Percentiles rank a stretch among this genome's conserved stretches.
Conservation (phyloP, 2,113 vertebrate genomes). For the Ceyx melanurus region DNA sequence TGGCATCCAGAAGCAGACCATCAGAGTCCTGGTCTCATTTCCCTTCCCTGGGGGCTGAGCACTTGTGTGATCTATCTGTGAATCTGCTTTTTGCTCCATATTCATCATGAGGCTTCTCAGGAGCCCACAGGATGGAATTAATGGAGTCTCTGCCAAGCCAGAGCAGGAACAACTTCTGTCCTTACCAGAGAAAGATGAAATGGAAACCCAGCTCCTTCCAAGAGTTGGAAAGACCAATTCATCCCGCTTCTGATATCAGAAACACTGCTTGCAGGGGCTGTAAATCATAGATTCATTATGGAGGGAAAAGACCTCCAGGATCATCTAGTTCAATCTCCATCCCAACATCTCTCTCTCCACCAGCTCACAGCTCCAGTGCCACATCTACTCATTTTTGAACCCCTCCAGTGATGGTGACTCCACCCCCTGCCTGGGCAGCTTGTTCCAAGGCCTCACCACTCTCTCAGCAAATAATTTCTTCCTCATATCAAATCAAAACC, state of each 20-base stretch:
- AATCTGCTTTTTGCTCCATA: not conserved
- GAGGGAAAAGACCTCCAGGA: too few species aligned
- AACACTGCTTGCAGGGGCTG: not conserved
- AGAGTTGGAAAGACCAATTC: not conserved
- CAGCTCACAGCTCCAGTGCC: too few species aligned
- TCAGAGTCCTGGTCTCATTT: not conserved
- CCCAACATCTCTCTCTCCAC: too few species aligned
- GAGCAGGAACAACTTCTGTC: not conserved
- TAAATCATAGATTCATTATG: too few species aligned
- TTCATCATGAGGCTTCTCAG: not conserved
- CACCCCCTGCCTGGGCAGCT: too few species aligned
- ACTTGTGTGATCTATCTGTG: not conserved
- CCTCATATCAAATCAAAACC: too few species aligned
- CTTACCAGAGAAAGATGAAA: not conserved
- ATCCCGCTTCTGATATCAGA: not conserved
- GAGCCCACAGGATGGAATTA: not conserved
- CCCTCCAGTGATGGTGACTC: too few species aligned
- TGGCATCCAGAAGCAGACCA: not conserved
- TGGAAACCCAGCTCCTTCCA: not conserved
- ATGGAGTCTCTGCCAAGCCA: not conserved
- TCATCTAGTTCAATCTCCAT: too few species aligned
- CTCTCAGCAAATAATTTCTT: too few species aligned
- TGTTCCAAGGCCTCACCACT: too few species aligned
- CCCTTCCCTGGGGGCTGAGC: not conserved
- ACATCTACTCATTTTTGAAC: too few species aligned